Percentiles rank a stretch among this genome's conserved stretches.
Conservation (phyloP, 2,797 vertebrate species). For the Luscinia luscinia region DNA sequence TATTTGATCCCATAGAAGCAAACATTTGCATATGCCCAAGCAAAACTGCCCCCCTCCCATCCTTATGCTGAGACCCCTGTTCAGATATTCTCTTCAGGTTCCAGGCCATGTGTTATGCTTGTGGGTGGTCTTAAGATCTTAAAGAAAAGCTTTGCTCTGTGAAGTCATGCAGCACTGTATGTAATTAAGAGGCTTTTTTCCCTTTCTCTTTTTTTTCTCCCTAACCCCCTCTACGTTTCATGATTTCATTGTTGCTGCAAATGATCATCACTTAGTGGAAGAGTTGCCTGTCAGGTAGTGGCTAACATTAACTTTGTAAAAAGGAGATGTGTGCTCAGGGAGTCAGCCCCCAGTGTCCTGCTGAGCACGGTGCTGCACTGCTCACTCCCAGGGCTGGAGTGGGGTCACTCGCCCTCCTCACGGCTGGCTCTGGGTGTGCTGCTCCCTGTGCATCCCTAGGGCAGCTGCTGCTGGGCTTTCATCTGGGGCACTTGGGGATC, state of each 20-base stretch:
- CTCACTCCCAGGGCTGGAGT: neutral
- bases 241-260: neutral
- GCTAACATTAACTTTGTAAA: neutral
- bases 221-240: neutral
- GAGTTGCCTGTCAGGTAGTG: constrained; percentile 5
- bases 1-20: constrained; percentile 40
- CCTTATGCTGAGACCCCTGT: constrained; percentile 57
- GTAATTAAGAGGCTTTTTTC: constrained; percentile 19
- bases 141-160: constrained; percentile 70
- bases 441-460: neutral
- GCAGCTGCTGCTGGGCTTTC: neutral
- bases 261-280: constrained; percentile 6
- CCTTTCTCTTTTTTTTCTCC: no score
- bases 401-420: neutral
- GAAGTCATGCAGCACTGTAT: constrained; percentile 56
- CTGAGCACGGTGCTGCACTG: neutral
- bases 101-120: constrained; percentile 71
- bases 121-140: constrained; percentile 76
- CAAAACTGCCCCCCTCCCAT: constrained; percentile 37
- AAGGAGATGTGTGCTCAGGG: neutral
- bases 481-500: neutral
- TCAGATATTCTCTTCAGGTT: constrained; percentile 70
- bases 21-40: constrained; percentile 62
- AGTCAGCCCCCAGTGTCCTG: neutral
- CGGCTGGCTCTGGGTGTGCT: neutral